Base-by-base conservation (phyloP, 64 coral and sea anemone genomes). In the Trachythela sp. region DNA sequence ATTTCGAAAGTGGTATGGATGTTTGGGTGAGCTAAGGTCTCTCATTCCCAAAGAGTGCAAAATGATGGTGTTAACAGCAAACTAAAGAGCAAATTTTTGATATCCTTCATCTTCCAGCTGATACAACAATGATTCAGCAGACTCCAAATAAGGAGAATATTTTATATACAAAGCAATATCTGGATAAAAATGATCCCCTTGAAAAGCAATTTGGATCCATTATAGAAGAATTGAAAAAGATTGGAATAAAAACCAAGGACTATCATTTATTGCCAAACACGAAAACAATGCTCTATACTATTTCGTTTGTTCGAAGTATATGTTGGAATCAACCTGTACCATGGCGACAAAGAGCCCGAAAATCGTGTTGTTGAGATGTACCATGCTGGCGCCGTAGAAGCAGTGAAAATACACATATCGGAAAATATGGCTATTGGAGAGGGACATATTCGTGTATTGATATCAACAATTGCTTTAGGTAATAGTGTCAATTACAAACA, bases 401-500 rank as follows among this genome's bases (percentile, higher is more conserved):
- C 13, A 77, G 71, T 77, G n/a, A 77, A 77, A 27, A 35, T 10
- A 6, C 71, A 77, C 17, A 77, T 34, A 34, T 6, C n/a, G 2
- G 31, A 77, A 4, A 35, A 35, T 35, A 77, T 77, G 71, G 71
- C 71, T 32, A 35, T 10, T 77, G 71, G 30, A 3, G 4, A 77
- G 3, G 71, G 71, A 18, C 71, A 77, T 22, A 8, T 36, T 10
- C 17, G 71, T 3, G 4, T 36, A 34, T 10, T 77, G 7, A 77
- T 77, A 34, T 36, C 13, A 14, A 39, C 71, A 2, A 77, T 39
- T 77, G 71, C 71, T 5, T 77, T 38, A 89, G 92, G 88, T 15
- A 93, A 89, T 83, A 87, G 87, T 9, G 68, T 93, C 3, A 94
- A 94, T 18, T 94, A 84, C 26, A 90, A 87, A 8, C 64, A 84